phyloP scores from a whole-genome alignment of 2,888 invertebrate species.

The Aspidiotus destructor region DNA sequence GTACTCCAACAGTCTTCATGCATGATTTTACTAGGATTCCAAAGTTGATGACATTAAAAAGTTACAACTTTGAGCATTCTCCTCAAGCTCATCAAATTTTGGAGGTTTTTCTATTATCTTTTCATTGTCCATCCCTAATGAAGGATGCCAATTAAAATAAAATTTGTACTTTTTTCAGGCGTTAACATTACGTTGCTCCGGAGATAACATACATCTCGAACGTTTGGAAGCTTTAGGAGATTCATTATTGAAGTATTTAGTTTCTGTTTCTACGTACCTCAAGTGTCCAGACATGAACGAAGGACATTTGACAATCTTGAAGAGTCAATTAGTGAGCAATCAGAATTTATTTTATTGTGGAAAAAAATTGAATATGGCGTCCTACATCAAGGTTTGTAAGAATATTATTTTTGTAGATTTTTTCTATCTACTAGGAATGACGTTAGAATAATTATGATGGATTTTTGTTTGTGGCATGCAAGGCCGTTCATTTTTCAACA shows the following conservation, averaged over 20 bases:
- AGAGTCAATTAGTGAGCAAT: conserved; percentile 66
- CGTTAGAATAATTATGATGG: too few relatives aligned
- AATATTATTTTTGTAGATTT: neutral
- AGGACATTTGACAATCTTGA: conserved; percentile 67
- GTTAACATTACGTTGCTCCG: conserved; percentile 59
- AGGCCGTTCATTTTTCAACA: neutral
- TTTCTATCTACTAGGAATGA: too few relatives aligned
- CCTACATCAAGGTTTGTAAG: conserved; percentile 35
- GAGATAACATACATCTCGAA: conserved; percentile 70
- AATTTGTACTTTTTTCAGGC: conserved; percentile 46
- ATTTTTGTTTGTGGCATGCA: neutral
- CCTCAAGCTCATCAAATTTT: neutral
- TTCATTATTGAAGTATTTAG: conserved; percentile 71
- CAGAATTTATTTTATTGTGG: conserved; percentile 75
- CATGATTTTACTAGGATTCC: neutral
- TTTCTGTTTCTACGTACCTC: conserved; percentile 61
- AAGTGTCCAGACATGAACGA: conserved; percentile 60
- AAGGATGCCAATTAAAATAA: neutral
- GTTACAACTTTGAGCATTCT: neutral
- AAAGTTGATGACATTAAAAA: neutral
- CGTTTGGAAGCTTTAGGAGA: conserved; percentile 81
- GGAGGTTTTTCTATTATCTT: neutral
- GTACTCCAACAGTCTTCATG: neutral
- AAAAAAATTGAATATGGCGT: conserved; percentile 37
- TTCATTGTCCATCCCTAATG: too few relatives aligned